Evolutionary conservation across 2,888 invertebrate species (phyloP), one percentile per base, ranked within the genome.

Genomic region (Cataglyphis albicans): DNA sequence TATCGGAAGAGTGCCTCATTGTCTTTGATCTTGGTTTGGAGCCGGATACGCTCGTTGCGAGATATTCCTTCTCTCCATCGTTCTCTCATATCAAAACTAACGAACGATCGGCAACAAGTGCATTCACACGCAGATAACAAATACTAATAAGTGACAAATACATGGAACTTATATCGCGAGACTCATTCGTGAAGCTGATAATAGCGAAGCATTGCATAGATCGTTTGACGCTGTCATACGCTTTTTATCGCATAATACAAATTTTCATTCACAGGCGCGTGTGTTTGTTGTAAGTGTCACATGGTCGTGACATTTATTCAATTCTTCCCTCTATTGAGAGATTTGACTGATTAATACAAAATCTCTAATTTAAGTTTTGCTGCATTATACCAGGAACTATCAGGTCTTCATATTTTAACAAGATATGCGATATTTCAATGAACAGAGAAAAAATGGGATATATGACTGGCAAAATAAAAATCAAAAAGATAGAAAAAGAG

Each of bases 21-120:
- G 72, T 81, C 90, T 90, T 91, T 90, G 91, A 90, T 90, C 91
- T 86, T 85, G 74, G 75, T 81, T 85, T 88, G 87, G 89, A 89
- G 89, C 90, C 88, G 92, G 92, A 92, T 91, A 90, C 86, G 86
- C 89, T 91, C 88, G 90, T 92, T 91, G 90, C 86, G 83, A 68
- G 80, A 74, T 73, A 78, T 55, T 81, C 55, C 74, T 85, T 70
- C 68, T 72, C 75, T 72, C 44, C 35, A 4, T 83, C 73, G 59
- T 29, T 48, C 67, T 52, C 29, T 52, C 72, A 82, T 74, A 78
- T 85, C 61, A 52, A 75, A 85, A 84, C 21, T 32, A 81, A 80
- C 74, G 80, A 63, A 48, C 83, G 61, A 73, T 70, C 52, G 52
- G 84, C 29, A 57, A 82, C 86, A 86, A 87, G 88, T 86, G 85